Conservation (phyloP, 2,888 invertebrate genomes). For the Chrysolina oricalcia region DNA sequence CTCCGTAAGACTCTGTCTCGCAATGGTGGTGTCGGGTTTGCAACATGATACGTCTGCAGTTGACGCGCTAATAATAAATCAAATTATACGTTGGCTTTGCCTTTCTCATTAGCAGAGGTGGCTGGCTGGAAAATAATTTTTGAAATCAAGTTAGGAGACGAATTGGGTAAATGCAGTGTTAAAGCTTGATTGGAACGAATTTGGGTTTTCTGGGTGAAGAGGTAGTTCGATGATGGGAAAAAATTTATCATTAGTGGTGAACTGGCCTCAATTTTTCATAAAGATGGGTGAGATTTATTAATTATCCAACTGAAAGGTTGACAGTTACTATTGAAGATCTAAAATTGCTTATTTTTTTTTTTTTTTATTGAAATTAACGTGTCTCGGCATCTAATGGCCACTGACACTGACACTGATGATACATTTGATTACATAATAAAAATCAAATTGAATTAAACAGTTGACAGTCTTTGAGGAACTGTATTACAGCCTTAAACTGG, state of each 20-base stretch:
- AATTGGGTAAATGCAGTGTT: conserved; percentile 18
- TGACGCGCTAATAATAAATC: conserved; percentile 49
- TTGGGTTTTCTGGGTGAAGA: conserved; percentile 7
- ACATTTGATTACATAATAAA: no score
- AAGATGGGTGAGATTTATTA: no score
- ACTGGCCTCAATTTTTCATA: no score
- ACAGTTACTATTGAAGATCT: no score
- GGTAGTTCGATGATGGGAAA: not conserved
- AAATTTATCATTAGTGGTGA: not conserved
- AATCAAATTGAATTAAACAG: no score
- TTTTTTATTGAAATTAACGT: no score
- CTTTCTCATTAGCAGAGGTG: conserved; percentile 43
- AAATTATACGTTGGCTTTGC: conserved; percentile 40
- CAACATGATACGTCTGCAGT: conserved; percentile 43
- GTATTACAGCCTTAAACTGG: no score
- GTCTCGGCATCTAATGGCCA: no score
- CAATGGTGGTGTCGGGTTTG: conserved; percentile 36
- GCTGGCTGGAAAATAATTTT: conserved; percentile 42
- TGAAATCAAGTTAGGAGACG: conserved; percentile 35
- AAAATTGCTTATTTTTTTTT: no score
- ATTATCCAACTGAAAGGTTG: no score
- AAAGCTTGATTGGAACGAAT: conserved; percentile 16
- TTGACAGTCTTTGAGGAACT: no score
- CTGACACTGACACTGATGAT: no score
- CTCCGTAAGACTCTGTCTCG: not conserved